These are phyloP conservation scores for Drosophila simulans DNA, from an alignment of 1,140 invertebrate species.

Conservation along the genomic window DNA sequence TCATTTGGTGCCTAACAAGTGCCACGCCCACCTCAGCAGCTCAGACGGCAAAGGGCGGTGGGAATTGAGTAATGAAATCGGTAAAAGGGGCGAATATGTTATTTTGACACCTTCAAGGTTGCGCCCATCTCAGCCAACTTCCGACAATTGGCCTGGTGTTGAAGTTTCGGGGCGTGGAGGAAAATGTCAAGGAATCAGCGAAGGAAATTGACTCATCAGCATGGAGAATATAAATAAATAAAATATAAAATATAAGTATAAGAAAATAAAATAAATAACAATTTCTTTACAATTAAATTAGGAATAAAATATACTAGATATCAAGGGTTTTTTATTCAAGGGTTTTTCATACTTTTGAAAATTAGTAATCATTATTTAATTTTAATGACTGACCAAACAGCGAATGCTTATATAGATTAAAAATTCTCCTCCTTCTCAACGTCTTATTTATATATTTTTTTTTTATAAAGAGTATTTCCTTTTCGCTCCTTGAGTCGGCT, in stretches of 20 bases:
- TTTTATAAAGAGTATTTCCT: constrained; percentile 12
- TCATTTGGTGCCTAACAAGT: constrained; percentile 75
- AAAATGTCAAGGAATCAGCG: constrained; percentile 22
- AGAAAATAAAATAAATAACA: no score
- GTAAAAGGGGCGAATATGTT: constrained; percentile 56
- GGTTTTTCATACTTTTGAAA: no score
- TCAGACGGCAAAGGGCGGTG: background rate
- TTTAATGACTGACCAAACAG: no score
- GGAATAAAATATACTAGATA: no score
- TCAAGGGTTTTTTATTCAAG: no score
- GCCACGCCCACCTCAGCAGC: constrained; percentile 57
- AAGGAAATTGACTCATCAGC: constrained; percentile 10
- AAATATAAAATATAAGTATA: background rate
- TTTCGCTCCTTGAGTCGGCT: constrained; percentile 7
- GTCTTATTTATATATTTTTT: no score
- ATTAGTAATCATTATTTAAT: no score
- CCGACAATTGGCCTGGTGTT: constrained; percentile 15
- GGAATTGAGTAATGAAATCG: background rate
- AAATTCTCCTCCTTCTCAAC: no score
- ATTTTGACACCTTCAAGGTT: constrained; percentile 82
- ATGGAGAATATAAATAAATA: no score
- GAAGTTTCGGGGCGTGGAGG: background rate
- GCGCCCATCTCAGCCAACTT: constrained; percentile 45
- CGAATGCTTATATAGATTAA: no score
- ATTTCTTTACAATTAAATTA: no score